A percentile compares a stretch with the other conserved stretches of the same genome.
Evolutionary conservation across 2,888 invertebrate species (phyloP).

Genomic region (Synergus japonicus): DNA sequence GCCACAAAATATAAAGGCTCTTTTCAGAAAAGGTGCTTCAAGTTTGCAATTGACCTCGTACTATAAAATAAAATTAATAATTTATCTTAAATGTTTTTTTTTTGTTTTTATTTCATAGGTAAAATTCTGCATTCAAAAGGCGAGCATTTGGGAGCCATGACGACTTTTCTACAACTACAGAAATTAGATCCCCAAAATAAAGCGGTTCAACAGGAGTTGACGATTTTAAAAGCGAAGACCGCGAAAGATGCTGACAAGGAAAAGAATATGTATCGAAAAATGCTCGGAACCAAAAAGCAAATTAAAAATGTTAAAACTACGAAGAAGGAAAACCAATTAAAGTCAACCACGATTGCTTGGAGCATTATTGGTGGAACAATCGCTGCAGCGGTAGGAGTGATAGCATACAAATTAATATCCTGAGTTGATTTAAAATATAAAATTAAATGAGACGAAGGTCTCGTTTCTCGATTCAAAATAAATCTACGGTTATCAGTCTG

Average conservation of each 20-base stretch:
- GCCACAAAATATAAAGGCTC: slow-evolving; percentile 93
- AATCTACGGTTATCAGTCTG: not conserved
- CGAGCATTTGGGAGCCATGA: slow-evolving; percentile 85
- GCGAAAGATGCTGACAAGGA: slow-evolving; percentile 81
- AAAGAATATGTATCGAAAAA: slow-evolving; percentile 83
- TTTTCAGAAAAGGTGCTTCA: slow-evolving; percentile 88
- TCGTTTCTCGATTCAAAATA: not conserved
- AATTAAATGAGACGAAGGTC: not conserved
- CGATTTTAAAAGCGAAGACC: slow-evolving; percentile 79
- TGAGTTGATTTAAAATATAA: slow-evolving; percentile 50
- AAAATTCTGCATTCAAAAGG: slow-evolving; percentile 85
- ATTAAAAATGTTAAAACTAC: slow-evolving; percentile 44
- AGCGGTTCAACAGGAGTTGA: slow-evolving; percentile 81
- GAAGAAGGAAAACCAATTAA: slow-evolving; percentile 52
- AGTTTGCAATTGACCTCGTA: not conserved
- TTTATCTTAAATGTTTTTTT: slow-evolving; percentile 4
- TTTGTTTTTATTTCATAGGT: slow-evolving; percentile 58
- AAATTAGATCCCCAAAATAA: slow-evolving; percentile 83
- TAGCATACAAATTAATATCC: slow-evolving; percentile 84
- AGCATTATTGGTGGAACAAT: slow-evolving; percentile 85
- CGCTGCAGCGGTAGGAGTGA: slow-evolving; percentile 85
- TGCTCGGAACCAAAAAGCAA: slow-evolving; percentile 77
- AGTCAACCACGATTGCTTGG: slow-evolving; percentile 79
- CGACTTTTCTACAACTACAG: slow-evolving; percentile 82
- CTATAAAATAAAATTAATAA: slow-evolving; percentile 1